Base-by-base conservation (phyloP, 2,888 invertebrate species). In the Ectropis crepuscularia region DNA sequence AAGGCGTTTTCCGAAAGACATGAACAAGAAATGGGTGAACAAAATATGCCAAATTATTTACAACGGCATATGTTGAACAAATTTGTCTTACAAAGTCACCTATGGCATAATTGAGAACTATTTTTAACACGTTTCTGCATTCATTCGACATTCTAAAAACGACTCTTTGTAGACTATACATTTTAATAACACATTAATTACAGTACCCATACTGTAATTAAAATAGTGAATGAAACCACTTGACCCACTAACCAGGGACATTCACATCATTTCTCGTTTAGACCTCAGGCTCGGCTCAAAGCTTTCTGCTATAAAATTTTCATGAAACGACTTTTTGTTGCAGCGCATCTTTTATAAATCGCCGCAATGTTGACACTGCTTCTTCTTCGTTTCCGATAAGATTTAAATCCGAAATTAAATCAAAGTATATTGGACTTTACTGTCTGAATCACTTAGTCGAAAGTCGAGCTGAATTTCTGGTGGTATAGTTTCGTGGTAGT, bases 191-290 rank as follows among this genome's bases (percentile, higher is more conserved):
- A n/a, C n/a, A n/a, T 28, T 2, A 4, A 28, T 28, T 28, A 28
- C 16, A 47, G 16, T 8, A 16, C 12, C 64, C 64, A 57, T 64
- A 64, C 64, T 64, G 64, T 28, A 37, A 37, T n/a, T 47, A 10
- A 49, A 38, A 59, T 55, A 7, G 41, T 37, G 46, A 59, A 61
- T 61, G 57, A 11, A 51, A 61, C 57, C 81, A 79, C 87, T 86
- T 86, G 87, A 89, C 88, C 88, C 74, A 86, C 74, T 88, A 82
- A 81, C 85, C 77, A 80, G 76, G 76, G 75, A 80, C 84, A 83
- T 86, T 85, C 86, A 86, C 79, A 80, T 81, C 83, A 83, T 84
- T 83, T 78, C 84, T 80, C 82, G 79, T 82, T 84, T 82, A 85
- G 71, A 74, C 74, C 70, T 71, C 69, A 77, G 80, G 75, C 75